Percentiles rank a stretch among this genome's conserved stretches.
Conservation (phyloP, 1,140 invertebrate species). For the Centruroides sculpturatus region DNA sequence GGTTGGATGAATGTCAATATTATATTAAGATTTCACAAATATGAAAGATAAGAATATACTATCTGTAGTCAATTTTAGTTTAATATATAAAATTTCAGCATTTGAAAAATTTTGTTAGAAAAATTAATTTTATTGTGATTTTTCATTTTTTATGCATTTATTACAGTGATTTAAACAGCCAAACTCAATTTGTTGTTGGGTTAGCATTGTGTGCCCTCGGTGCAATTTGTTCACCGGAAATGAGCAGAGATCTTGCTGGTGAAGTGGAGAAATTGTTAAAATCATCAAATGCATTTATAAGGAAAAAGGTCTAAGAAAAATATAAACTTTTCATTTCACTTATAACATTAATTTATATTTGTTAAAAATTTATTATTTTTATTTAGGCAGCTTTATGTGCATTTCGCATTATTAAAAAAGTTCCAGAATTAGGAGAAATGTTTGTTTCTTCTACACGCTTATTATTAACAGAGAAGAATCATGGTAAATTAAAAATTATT, state of each 20-base stretch:
- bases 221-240: constrained; percentile 96
- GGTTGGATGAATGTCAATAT: too few species aligned
- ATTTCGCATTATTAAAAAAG: constrained; percentile 85
- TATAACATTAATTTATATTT: neutral
- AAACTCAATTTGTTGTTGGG: constrained; percentile 94
- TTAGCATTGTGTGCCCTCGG: constrained; percentile 92
- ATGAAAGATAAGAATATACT: too few species aligned
- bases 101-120: too few species aligned
- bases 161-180: constrained; percentile 70
- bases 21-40: too few species aligned
- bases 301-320: constrained; percentile 43
- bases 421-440: constrained; percentile 99
- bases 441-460: constrained; percentile 91
- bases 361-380: neutral
- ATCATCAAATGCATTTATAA: constrained; percentile 92
- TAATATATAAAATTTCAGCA: too few species aligned
- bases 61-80: too few species aligned
- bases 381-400: constrained; percentile 76
- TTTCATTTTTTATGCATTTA: constrained; percentile 23
- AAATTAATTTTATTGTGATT: neutral
- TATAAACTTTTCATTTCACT: neutral
- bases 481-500: constrained; percentile 43
- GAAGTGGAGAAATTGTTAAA: constrained; percentile 96
- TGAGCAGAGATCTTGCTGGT: constrained; percentile 92
- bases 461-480: constrained; percentile 95